phyloP scores from a whole-genome alignment of 2,888 invertebrate species.

The Drosophila colorata region DNA sequence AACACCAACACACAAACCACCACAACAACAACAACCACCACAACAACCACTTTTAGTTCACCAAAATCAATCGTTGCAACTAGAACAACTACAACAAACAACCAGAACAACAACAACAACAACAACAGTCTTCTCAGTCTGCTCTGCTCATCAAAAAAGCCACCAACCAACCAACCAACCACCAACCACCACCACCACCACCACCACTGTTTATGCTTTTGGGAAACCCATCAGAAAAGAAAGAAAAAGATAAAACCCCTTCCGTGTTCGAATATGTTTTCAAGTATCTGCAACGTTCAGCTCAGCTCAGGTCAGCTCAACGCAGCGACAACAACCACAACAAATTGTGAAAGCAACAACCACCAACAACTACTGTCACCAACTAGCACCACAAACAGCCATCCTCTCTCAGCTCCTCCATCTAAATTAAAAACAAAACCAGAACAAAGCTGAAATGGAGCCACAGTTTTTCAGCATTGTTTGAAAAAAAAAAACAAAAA shows the following conservation, averaged over 20 bases:
- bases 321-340: conserved; percentile 16
- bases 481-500: conserved; percentile 12
- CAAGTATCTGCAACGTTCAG: conserved; percentile 14
- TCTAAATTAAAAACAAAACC: conserved; percentile 17
- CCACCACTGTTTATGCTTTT: conserved; percentile 20
- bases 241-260: not conserved
- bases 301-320: conserved; percentile 28
- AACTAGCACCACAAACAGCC: conserved; percentile 12
- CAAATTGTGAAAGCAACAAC: conserved; percentile 22
- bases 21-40: conserved; percentile 15
- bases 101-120: conserved; percentile 25
- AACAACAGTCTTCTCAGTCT: conserved; percentile 59
- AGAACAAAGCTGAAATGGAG: conserved; percentile 25
- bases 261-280: not conserved
- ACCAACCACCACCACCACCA: conserved; percentile 14
- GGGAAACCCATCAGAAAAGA: conserved; percentile 9
- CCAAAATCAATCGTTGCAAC: conserved; percentile 31
- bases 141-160: conserved; percentile 63
- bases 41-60: conserved; percentile 17
- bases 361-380: conserved; percentile 14
- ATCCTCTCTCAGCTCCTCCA: conserved; percentile 34
- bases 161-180: conserved; percentile 37
- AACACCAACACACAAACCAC: conserved; percentile 14
- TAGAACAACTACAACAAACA: conserved; percentile 22
- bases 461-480: conserved; percentile 23